phyloP scores from a whole-genome alignment of 2,113 vertebrate species.

The Phyllostomus discolor region DNA sequence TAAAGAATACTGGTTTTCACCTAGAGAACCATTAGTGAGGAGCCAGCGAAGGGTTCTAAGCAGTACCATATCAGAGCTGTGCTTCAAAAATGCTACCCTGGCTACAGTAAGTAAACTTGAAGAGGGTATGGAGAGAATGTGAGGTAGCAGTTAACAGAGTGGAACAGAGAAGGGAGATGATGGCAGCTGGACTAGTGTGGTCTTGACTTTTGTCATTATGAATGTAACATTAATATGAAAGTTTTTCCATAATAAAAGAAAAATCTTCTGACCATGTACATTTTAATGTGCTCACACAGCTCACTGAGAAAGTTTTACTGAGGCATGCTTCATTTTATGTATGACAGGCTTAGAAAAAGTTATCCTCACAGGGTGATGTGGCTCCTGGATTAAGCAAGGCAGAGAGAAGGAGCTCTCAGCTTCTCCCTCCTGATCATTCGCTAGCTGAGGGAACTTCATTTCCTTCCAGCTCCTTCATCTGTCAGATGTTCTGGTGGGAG shows the following conservation, averaged over 20 bases:
- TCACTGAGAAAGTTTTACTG: slow-evolving; percentile 23
- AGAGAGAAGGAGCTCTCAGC: neutral
- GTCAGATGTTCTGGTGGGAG: neutral
- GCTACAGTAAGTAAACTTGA: no score
- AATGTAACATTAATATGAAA: neutral
- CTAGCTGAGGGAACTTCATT: neutral
- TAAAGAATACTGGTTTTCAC: neutral
- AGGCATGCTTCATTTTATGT: neutral
- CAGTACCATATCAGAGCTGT: neutral
- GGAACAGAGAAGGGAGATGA: neutral
- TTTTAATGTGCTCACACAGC: slow-evolving; percentile 23
- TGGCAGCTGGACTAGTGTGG: neutral
- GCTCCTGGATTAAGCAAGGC: neutral
- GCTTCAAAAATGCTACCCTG: neutral
- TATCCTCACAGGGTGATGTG: neutral
- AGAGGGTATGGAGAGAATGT: neutral
- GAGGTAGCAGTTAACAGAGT: neutral
- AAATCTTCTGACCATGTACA: neutral
- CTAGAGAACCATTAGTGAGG: neutral
- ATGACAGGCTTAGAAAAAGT: neutral
- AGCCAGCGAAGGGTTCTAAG: neutral
- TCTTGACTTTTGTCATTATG: neutral
- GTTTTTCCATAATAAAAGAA: slow-evolving; percentile 22
- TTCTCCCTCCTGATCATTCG: neutral
- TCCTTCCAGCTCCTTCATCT: neutral